phyloP scores from a whole-genome alignment of 2,888 invertebrate species.

The Megaustenia siamemsis region DNA sequence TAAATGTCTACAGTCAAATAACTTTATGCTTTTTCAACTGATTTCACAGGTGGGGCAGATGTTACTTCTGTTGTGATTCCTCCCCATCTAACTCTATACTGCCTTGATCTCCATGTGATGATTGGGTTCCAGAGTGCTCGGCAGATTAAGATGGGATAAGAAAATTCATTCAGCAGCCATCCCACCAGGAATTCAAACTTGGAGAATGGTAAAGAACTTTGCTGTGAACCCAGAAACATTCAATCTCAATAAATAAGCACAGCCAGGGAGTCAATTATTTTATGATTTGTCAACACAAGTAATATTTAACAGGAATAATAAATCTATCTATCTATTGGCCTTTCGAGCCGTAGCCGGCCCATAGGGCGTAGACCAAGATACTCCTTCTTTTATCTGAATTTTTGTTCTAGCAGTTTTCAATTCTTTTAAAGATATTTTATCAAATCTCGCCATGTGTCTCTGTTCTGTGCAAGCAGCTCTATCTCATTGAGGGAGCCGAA shows the following conservation, averaged over 20 bases:
- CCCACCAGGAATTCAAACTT: slow-evolving; percentile 96
- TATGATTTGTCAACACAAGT: too few relatives aligned
- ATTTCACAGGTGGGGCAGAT: slow-evolving; percentile 40
- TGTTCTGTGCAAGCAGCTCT: too few relatives aligned
- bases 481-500: too few relatives aligned
- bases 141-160: slow-evolving; percentile 92
- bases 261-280: too few relatives aligned
- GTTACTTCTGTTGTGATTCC: slow-evolving; percentile 81
- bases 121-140: slow-evolving; percentile 92
- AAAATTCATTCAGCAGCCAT: slow-evolving; percentile 95
- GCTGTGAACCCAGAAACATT: slow-evolving; percentile 82
- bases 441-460: too few relatives aligned
- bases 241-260: background rate
- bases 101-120: slow-evolving; percentile 92
- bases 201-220: slow-evolving; percentile 94
- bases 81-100: slow-evolving; percentile 95
- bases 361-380: too few relatives aligned
- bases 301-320: too few relatives aligned
- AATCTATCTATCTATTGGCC: too few relatives aligned
- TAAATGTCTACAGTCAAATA: background rate
- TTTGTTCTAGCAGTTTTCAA: too few relatives aligned
- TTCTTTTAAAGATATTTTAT: too few relatives aligned
- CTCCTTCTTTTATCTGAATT: too few relatives aligned
- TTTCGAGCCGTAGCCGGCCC: too few relatives aligned
- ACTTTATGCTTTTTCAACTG: slow-evolving; percentile 39